Conservation (phyloP, 2,888 invertebrate genomes). For the Orthosia cruda region DNA sequence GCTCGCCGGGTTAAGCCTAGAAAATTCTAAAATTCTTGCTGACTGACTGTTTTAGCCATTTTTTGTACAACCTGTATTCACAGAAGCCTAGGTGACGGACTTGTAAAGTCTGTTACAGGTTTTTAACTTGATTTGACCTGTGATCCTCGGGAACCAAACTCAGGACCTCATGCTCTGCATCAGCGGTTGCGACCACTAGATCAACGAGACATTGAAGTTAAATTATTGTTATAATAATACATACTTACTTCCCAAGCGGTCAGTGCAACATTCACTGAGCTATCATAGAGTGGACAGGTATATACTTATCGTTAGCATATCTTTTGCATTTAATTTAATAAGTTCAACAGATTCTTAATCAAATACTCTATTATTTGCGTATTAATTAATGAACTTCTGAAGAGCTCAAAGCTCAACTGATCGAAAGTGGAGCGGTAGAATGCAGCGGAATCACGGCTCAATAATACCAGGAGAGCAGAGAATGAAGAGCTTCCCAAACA, state of each 20-base stretch:
- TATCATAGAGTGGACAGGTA: neutral
- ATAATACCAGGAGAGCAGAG: slow-evolving; percentile 1
- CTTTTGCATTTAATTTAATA: neutral
- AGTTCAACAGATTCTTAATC: neutral
- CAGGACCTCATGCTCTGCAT: too few species aligned
- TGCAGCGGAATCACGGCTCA: neutral
- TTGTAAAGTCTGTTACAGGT: neutral
- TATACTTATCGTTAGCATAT: too few species aligned
- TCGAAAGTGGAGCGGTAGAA: neutral
- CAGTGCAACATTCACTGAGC: neutral
- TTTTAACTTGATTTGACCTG: neutral
- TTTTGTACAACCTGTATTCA: slow-evolving; percentile 23
- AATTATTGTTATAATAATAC: too few species aligned
- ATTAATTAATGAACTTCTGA: neutral
- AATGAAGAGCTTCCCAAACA: too few species aligned
- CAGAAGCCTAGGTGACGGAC: slow-evolving; percentile 13
- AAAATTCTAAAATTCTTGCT: slow-evolving; percentile 48
- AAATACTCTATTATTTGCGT: neutral
- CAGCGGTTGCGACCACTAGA: too few species aligned
- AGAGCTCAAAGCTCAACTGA: slow-evolving; percentile 6
- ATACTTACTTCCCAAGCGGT: neutral
- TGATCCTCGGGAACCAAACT: too few species aligned
- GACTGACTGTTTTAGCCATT: slow-evolving; percentile 35
- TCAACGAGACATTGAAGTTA: too few species aligned
- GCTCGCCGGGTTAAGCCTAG: slow-evolving; percentile 23